Conservation (phyloP, 2,888 invertebrate species). For the Dicranocentrus wangi region DNA sequence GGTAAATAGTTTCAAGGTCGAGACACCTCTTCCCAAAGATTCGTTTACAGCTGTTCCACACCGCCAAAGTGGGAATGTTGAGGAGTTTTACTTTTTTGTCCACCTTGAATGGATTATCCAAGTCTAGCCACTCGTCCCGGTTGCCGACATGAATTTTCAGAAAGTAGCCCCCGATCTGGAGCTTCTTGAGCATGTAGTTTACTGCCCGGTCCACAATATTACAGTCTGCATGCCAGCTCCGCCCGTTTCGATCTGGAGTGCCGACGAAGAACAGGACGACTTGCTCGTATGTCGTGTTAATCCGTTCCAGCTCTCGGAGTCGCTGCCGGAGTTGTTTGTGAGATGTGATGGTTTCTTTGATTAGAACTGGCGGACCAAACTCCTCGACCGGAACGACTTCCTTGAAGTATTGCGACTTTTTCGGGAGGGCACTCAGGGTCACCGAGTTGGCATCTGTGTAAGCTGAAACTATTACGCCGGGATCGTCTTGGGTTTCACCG, state of each 20-base stretch:
- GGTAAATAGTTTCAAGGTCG: slow-evolving; percentile 44
- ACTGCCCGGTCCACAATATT: slow-evolving; percentile 52
- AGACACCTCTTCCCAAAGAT: slow-evolving; percentile 41
- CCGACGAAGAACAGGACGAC: slow-evolving; percentile 52
- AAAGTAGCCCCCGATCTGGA: slow-evolving; percentile 46
- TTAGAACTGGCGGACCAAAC: slow-evolving; percentile 25
- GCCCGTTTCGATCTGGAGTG: slow-evolving; percentile 35
- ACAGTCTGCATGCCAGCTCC: slow-evolving; percentile 51
- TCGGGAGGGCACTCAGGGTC: slow-evolving; percentile 27
- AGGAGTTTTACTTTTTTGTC: slow-evolving; percentile 34
- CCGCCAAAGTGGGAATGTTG: slow-evolving; percentile 48
- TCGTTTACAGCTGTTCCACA: slow-evolving; percentile 37
- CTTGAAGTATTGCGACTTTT: slow-evolving; percentile 21
- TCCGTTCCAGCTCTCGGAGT: slow-evolving; percentile 25
- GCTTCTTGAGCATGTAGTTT: slow-evolving; percentile 43
- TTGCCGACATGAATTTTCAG: slow-evolving; percentile 48
- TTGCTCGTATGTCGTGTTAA: slow-evolving; percentile 45
- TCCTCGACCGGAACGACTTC: slow-evolving; percentile 32
- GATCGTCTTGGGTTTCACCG: neutral
- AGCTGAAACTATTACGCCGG: no score
- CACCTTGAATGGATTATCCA: slow-evolving; percentile 35
- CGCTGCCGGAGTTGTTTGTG: slow-evolving; percentile 35
- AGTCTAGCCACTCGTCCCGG: slow-evolving; percentile 44
- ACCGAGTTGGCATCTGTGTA: no score
- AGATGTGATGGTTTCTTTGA: slow-evolving; percentile 17